A percentile compares a stretch with the other conserved stretches of the same genome.
Conservation (phyloP, 2,888 invertebrate genomes). For the Eueremaeus valkanovi region DNA sequence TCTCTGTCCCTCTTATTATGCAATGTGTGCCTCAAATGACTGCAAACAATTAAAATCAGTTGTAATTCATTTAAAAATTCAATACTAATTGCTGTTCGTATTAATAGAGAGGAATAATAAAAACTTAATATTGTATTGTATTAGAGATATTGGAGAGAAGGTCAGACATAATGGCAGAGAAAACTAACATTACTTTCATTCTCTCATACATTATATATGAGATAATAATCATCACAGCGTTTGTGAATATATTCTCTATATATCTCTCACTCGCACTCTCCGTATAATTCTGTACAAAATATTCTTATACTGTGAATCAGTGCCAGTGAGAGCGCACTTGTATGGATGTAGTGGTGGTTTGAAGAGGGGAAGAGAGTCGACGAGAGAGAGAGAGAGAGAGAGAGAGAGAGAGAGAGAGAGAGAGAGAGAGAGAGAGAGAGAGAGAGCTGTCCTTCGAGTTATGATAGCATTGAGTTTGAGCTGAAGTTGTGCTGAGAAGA, state of each 20-base stretch:
- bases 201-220: background rate
- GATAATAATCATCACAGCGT: slow-evolving; percentile 5
- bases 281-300: no score
- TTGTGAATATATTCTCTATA: background rate
- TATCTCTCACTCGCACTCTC: no score
- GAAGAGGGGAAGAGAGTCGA: background rate
- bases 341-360: background rate
- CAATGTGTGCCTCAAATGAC: no score
- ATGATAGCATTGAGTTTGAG: background rate
- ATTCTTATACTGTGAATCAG: no score
- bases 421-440: slow-evolving; percentile 41
- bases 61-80: no score
- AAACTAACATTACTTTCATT: background rate
- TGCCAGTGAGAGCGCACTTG: no score
- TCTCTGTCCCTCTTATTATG: no score
- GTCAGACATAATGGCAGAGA: slow-evolving; percentile 22
- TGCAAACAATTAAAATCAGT: no score
- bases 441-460: slow-evolving; percentile 17
- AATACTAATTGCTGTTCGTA: no score
- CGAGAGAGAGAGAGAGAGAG: slow-evolving; percentile 27
- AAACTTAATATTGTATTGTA: no score
- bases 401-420: slow-evolving; percentile 39
- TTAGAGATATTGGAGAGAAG: no score
- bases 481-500: slow-evolving; percentile 14
- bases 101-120: no score